phyloP scores from a whole-genome alignment of 2,888 invertebrate genomes.

The Megamerina dolium region DNA sequence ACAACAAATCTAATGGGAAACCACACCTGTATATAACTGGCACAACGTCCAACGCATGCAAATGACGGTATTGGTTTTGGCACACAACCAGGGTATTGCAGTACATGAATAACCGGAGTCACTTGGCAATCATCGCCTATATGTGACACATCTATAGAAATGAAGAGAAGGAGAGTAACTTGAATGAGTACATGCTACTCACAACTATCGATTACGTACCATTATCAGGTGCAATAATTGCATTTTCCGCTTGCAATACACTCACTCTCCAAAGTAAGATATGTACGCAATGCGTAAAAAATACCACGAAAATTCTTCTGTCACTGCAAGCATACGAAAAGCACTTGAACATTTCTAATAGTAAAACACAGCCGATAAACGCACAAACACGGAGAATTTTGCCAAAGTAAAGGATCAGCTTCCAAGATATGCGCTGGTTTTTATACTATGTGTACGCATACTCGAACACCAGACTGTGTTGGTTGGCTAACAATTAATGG shows the following conservation, averaged over 20 bases:
- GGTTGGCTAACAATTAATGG: conserved; percentile 22
- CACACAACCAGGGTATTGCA: conserved; percentile 86
- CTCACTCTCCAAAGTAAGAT: conserved; percentile 27
- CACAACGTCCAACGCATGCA: conserved; percentile 85
- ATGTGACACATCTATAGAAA: conserved; percentile 37
- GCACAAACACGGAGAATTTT: neutral
- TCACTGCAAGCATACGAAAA: conserved; percentile 25
- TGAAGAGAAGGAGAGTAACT: neutral
- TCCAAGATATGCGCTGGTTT: conserved; percentile 4
- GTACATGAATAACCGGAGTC: conserved; percentile 84
- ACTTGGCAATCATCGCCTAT: conserved; percentile 76
- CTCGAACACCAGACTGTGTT: neutral
- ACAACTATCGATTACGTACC: conserved; percentile 23
- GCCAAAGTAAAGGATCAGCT: conserved; percentile 8
- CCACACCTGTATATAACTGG: conserved; percentile 82
- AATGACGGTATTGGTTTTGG: conserved; percentile 91
- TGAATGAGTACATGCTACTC: neutral
- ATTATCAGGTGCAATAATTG: conserved; percentile 27
- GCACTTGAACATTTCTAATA: conserved; percentile 27
- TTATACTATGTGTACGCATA: conserved; percentile 11
- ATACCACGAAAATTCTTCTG: conserved; percentile 24
- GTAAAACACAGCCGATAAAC: neutral
- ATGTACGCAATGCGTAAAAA: conserved; percentile 29
- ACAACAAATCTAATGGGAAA: conserved; percentile 6
- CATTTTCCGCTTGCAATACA: conserved; percentile 28